Evolutionary conservation across 2,113 vertebrate species (phyloP).

Genomic region (Crypturellus undulatus): DNA sequence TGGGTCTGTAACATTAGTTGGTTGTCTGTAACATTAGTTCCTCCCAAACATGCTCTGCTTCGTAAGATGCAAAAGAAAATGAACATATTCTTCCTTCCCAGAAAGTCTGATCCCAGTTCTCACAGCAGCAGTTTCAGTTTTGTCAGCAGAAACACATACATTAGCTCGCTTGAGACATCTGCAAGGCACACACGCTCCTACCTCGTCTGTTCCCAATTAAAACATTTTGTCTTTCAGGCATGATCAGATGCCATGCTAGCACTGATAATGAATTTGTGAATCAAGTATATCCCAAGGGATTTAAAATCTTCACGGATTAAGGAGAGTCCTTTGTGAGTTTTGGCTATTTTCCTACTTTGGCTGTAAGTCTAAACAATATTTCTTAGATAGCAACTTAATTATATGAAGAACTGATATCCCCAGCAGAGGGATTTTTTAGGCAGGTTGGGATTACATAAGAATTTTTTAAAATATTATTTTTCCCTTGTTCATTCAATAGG

Average conservation of each 20-base stretch:
- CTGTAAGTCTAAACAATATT: not conserved
- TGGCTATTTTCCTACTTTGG: not conserved
- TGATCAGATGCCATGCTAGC: not conserved
- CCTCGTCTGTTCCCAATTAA: slow-evolving; percentile 2
- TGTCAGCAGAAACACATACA: slow-evolving; percentile 56
- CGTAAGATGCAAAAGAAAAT: slow-evolving; percentile 19
- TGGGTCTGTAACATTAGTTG: not conserved
- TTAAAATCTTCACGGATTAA: not conserved
- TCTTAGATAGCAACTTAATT: not conserved
- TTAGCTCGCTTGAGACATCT: slow-evolving; percentile 43
- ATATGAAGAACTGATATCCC: not conserved
- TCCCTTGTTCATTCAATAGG: not conserved
- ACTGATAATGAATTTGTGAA: not conserved
- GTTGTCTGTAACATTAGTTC: not conserved
- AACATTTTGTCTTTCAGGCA: slow-evolving; percentile 2
- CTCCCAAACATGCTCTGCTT: not conserved
- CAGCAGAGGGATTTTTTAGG: not conserved
- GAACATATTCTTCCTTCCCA: not conserved
- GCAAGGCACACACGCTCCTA: slow-evolving; percentile 45
- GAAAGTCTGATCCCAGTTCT: slow-evolving; percentile 33
- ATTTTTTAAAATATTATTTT: not conserved
- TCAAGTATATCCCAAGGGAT: not conserved
- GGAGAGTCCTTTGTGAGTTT: not conserved
- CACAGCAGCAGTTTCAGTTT: slow-evolving; percentile 38
- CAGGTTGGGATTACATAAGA: not conserved